Conservation (phyloP, 2,888 invertebrate species). For the Phortica magna region DNA sequence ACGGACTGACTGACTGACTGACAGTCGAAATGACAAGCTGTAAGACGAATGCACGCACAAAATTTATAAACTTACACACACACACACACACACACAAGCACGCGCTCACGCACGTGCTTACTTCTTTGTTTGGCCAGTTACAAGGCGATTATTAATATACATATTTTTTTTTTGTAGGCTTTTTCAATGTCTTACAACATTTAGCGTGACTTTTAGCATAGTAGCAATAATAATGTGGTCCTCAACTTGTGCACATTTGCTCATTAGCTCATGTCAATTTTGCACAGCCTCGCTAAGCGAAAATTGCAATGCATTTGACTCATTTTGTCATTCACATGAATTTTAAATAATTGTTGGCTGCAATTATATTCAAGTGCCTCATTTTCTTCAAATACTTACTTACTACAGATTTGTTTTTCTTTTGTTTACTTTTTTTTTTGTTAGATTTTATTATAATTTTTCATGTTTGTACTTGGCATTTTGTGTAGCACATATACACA, state of each 20-base stretch:
- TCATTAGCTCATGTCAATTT: background rate
- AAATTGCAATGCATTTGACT: background rate
- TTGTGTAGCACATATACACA: too few relatives aligned
- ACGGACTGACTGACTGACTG: background rate
- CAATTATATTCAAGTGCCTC: constrained; percentile 1
- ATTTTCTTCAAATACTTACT: constrained; percentile 12
- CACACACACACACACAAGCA: background rate
- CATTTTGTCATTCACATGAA: constrained; percentile 6
- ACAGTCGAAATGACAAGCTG: background rate
- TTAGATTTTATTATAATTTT: constrained; percentile 45
- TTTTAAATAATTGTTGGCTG: background rate
- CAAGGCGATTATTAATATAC: background rate
- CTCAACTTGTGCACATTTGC: background rate
- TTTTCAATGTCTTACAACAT: background rate
- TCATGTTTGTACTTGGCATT: constrained; percentile 57
- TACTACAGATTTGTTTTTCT: constrained; percentile 33
- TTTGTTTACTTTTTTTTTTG: constrained; percentile 38
- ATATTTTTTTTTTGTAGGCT: too few relatives aligned
- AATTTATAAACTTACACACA: constrained; percentile 11
- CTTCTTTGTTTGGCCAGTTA: constrained; percentile 9
- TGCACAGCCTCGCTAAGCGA: background rate
- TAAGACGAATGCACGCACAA: constrained; percentile 10
- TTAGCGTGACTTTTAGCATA: background rate
- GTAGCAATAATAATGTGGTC: background rate
- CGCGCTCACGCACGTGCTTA: background rate